Evolutionary conservation across 2,888 invertebrate species (phyloP).

Genomic region (Phaedon cochleariae): DNA sequence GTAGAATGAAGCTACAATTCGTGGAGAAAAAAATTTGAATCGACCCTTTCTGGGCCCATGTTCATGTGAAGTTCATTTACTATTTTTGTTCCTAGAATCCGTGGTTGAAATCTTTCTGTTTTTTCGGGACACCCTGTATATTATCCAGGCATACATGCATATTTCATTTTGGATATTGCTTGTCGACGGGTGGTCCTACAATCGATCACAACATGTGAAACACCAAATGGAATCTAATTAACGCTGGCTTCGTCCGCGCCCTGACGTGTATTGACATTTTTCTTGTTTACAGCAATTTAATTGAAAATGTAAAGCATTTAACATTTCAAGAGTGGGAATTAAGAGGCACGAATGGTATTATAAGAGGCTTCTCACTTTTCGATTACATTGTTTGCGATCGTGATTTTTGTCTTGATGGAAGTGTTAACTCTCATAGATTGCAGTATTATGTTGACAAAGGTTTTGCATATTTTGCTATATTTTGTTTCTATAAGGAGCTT

Average conservation of each 20-base stretch:
- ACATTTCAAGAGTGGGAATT: background rate
- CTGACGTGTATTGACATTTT: conserved; percentile 1
- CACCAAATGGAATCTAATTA: background rate
- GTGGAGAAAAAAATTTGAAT: too few species aligned
- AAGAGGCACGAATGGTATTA: background rate
- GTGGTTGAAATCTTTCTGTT: too few species aligned
- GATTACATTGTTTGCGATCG: conserved; percentile 25
- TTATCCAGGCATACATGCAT: too few species aligned
- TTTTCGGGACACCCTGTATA: too few species aligned
- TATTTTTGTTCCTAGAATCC: too few species aligned
- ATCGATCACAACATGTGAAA: background rate
- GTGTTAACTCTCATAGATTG: conserved; percentile 13
- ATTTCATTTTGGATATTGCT: too few species aligned
- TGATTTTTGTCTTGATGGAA: conserved; percentile 25
- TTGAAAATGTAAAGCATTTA: conserved; percentile 8
- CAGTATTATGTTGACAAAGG: background rate
- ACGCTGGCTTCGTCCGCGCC: background rate
- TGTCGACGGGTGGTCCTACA: too few species aligned
- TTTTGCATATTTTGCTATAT: background rate
- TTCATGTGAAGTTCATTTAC: too few species aligned
- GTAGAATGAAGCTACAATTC: too few species aligned
- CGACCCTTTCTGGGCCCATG: too few species aligned
- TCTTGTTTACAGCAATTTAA: conserved; percentile 13
- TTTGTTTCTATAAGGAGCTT: too few species aligned
- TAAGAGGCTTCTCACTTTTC: conserved; percentile 10